Percentiles rank a stretch among this genome's conserved stretches.
Conservation (phyloP, 2,888 invertebrate genomes). For the Zeuzera pyrina region DNA sequence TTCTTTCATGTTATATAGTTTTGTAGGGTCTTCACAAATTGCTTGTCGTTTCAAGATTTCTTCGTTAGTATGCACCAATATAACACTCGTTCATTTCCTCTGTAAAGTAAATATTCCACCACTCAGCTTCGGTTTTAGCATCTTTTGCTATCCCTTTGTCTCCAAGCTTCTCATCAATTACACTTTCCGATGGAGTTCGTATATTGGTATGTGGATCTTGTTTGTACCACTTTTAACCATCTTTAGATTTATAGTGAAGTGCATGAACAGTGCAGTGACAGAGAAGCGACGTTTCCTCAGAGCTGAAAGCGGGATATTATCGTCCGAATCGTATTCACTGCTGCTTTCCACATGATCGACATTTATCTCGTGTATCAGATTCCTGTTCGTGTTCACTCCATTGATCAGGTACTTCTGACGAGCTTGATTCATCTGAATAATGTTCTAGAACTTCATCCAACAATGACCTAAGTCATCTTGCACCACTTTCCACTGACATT, state of each 20-base stretch:
- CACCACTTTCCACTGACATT: background rate
- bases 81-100: slow-evolving; percentile 9
- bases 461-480: background rate
- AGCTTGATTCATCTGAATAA: slow-evolving; percentile 2
- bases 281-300: background rate
- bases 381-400: slow-evolving; percentile 2
- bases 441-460: slow-evolving; percentile 1
- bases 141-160: slow-evolving; percentile 2
- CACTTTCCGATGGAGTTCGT: slow-evolving; percentile 4
- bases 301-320: background rate
- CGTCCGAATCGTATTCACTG: background rate
- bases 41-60: no score
- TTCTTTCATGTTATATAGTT: slow-evolving; percentile 8
- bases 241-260: background rate
- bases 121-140: slow-evolving; percentile 1
- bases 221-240: slow-evolving; percentile 1
- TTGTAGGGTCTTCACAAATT: background rate
- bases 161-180: slow-evolving; percentile 3
- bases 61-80: no score
- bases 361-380: slow-evolving; percentile 1
- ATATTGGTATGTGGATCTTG: slow-evolving; percentile 1
- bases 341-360: background rate
- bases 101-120: slow-evolving; percentile 9
- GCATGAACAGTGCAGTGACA: background rate
- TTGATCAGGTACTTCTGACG: background rate